Base-by-base conservation (phyloP, 2,113 vertebrate genomes). In the Oxyruncus cristatus region DNA sequence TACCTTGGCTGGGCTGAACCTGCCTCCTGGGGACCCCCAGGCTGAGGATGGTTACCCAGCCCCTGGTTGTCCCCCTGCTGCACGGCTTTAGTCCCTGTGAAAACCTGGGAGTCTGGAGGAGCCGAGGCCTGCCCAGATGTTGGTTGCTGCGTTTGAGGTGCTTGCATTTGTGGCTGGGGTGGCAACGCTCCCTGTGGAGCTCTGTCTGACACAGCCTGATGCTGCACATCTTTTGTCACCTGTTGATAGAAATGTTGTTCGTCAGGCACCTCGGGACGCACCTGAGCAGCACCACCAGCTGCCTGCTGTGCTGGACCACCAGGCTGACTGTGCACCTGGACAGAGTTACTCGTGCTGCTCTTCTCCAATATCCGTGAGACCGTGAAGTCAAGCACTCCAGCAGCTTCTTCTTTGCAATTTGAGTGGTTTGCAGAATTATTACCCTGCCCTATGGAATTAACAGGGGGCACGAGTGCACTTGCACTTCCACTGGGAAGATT, bases 161-260 rank as follows among this genome's bases (percentile, higher is more conserved):
- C 55, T 14, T 86, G 94, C 39, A 37, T 81, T 76, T 95, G 96
- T 12, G 95, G 89, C 5, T 79, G 97, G 56, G 90, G 85, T 3
- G 92, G 82, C 33, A 84, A 94, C 2, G 50, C 70, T 87, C 97
- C 98, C 44, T 92, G 96, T 5, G 81, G 93, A 53, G 90, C 74
- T 61, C 75, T 70, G 39, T 97, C 98, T 11, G 86, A 68, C 33
- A 90, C 97, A 65, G 63, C 73, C 67, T 97, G 97, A 53, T 97
- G 98, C 93, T 98, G 98, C 4, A 95, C 96, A 76, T 99, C 99
- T 98, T 98, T 98, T 81, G 98, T 99, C 92, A 99, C 99, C 98
- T 99, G 99, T 93, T 98, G 99, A 95, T 99, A 99, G 97, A 99
- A 99, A 97, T 82, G 98, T 86, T 98, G 97, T 24, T 96, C 92